Evolutionary conservation across 2,797 vertebrate species (phyloP).

Genomic region (Pseudomugil tenellus): DNA sequence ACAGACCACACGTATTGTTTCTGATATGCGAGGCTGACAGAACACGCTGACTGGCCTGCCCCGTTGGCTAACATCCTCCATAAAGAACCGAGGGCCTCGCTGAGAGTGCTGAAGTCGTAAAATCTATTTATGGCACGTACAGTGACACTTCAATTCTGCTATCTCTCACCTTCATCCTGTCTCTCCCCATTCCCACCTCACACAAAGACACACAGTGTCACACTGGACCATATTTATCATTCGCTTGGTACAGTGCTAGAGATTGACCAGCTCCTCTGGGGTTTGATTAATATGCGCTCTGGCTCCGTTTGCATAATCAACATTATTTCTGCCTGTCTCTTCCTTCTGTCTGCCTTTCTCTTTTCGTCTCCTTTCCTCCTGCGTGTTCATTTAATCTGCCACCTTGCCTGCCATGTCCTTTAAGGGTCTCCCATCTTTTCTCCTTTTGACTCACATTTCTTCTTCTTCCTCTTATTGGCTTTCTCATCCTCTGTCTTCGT

Average conservation of each 20-base stretch:
- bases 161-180: constrained; percentile 46
- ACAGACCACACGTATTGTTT: constrained; percentile 26
- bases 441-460: constrained; percentile 35
- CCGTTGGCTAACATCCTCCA: constrained; percentile 26
- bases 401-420: constrained; percentile 31
- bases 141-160: constrained; percentile 66
- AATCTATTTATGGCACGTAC: constrained; percentile 63
- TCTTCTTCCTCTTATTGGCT: constrained; percentile 10
- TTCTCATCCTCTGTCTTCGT: constrained; percentile 2
- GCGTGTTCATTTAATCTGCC: constrained; percentile 28
- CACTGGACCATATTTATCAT: constrained; percentile 46
- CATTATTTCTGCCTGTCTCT: constrained; percentile 28
- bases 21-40: constrained; percentile 49
- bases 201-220: constrained; percentile 38
- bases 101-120: constrained; percentile 62
- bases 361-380: constrained; percentile 4
- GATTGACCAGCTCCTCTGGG: constrained; percentile 26
- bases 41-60: constrained; percentile 26
- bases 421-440: constrained; percentile 19
- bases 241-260: constrained; percentile 20
- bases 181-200: constrained; percentile 35
- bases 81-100: constrained; percentile 16
- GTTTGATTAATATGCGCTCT: constrained; percentile 55
- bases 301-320: constrained; percentile 47
- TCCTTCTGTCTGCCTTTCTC: constrained; percentile 11